These are phyloP conservation scores for Simalia tracyae DNA, from an alignment of 2,797 vertebrate genomes.

Conservation along the genomic window DNA sequence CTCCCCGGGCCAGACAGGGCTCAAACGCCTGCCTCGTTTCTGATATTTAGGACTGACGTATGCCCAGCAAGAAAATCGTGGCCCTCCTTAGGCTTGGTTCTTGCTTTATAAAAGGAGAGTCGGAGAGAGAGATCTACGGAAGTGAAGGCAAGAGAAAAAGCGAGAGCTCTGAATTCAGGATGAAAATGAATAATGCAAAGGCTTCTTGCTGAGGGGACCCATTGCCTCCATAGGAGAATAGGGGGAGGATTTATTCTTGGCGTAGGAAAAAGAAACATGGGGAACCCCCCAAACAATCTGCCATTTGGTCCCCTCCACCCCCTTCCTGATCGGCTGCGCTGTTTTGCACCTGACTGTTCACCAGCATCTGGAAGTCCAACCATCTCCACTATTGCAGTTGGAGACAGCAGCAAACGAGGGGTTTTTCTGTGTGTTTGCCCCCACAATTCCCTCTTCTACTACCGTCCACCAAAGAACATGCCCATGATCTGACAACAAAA, in stretches of 20 bases:
- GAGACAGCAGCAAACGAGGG: not conserved
- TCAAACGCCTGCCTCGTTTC: too few species aligned
- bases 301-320: too few species aligned
- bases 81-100: not conserved
- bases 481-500: not conserved
- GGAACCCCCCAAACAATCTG: not conserved
- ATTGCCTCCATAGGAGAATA: not conserved
- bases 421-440: not conserved
- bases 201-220: not conserved
- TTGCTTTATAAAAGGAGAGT: too few species aligned
- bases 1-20: not conserved
- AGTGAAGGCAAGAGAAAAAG: not conserved
- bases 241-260: not conserved
- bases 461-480: not conserved
- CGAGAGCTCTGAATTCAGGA: not conserved
- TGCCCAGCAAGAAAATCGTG: not conserved
- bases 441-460: not conserved
- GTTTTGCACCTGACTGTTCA: not conserved
- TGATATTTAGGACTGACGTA: not conserved
- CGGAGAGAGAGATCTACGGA: not conserved
- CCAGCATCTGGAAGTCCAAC: not conserved
- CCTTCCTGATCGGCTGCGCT: not conserved
- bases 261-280: not conserved
- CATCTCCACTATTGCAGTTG: not conserved
- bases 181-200: slow-evolving; percentile 1